Conservation (phyloP, 2,113 vertebrate genomes). For the Hiodon alosoides region DNA sequence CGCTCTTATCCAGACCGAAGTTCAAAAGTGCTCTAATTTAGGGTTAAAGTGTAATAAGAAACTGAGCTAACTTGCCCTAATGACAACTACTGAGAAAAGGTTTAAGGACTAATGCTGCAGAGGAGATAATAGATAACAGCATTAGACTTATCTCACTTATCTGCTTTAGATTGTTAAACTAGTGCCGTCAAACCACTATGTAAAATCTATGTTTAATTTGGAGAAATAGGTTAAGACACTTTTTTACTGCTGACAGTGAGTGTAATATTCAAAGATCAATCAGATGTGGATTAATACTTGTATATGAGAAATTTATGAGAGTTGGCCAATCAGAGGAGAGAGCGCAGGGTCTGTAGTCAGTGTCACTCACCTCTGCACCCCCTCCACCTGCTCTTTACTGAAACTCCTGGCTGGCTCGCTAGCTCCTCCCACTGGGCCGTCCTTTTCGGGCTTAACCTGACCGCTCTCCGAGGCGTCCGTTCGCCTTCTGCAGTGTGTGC, state of each 20-base stretch:
- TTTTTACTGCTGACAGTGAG: neutral
- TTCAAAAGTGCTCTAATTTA: no score
- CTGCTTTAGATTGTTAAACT: no score
- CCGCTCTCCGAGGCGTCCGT: slow-evolving; percentile 50
- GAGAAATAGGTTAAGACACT: neutral
- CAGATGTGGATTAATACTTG: no score
- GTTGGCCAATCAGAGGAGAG: neutral
- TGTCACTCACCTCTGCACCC: slow-evolving; percentile 78
- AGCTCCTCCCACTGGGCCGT: slow-evolving; percentile 39
- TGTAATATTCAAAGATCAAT: no score
- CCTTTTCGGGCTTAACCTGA: neutral
- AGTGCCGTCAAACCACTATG: neutral
- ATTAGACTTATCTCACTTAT: no score
- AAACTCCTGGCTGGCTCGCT: slow-evolving; percentile 73
- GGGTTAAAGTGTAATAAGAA: no score
- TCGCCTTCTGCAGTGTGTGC: slow-evolving; percentile 67
- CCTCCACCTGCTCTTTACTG: slow-evolving; percentile 86
- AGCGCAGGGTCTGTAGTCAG: neutral
- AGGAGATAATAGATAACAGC: no score
- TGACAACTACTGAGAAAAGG: no score
- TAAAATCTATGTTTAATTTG: neutral
- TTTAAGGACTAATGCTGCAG: no score
- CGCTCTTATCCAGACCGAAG: no score
- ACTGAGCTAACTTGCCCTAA: no score
- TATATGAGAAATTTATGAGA: no score